phyloP scores from a whole-genome alignment of 2,797 vertebrate genomes.

The Argya squamiceps region DNA sequence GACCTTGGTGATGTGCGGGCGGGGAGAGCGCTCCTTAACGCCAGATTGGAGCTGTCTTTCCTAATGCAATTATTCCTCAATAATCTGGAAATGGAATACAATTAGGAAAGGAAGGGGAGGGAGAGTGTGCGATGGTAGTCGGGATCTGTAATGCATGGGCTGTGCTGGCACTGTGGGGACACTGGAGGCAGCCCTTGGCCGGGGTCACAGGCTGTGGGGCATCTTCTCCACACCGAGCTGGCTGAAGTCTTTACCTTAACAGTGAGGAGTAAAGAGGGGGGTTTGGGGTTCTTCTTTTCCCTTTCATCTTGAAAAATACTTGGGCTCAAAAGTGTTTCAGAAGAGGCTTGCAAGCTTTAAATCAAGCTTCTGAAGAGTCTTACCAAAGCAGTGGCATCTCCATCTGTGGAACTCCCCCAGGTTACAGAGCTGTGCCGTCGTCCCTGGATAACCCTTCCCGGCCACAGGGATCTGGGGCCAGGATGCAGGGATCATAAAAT shows the following conservation, averaged over 20 bases:
- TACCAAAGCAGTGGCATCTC: not conserved
- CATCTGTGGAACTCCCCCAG: fast-evolving
- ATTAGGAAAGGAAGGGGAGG: not conserved
- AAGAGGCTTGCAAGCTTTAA: not conserved
- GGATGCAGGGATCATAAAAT: not conserved
- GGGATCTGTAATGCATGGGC: not conserved
- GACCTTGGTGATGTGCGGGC: not conserved
- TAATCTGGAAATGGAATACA: constrained; percentile 5
- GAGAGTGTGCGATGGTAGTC: fast-evolving
- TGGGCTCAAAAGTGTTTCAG: not conserved
- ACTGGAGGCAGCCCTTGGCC: not conserved
- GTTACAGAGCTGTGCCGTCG: fast-evolving
- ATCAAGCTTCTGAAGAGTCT: not conserved
- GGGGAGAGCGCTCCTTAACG: not conserved
- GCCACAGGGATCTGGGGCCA: not conserved
- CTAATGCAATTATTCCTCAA: not conserved
- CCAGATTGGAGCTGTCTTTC: not conserved
- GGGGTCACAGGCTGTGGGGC: fast-evolving
- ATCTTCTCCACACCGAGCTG: fast-evolving
- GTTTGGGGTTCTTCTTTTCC: not conserved
- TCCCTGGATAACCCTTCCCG: not conserved
- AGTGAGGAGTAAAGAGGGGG: not conserved
- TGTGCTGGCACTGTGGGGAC: not conserved
- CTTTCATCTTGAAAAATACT: constrained; percentile 16
- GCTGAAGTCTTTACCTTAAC: not conserved